Evolutionary conservation across 2,113 vertebrate species (phyloP), one percentile per base, ranked within the genome.

Genomic region (Antechinus flavipes): DNA sequence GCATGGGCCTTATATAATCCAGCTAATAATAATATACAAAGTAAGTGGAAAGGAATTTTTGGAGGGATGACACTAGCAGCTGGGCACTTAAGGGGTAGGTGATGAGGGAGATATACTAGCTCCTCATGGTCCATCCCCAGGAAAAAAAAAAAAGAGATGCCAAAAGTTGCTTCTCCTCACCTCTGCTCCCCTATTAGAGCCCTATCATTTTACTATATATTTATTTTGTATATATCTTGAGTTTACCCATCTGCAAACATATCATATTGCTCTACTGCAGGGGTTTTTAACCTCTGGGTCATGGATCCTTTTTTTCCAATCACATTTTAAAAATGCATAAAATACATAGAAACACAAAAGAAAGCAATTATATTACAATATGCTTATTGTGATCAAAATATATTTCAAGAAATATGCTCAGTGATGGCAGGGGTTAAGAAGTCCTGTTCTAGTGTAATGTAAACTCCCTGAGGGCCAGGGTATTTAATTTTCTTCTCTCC

Each of bases 41-140:
- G 35, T 84, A 84, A 84, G 68, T 84, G 6, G 68, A 84, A 84
- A 84, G 68, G 68, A 84, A 84, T 84, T 84, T 84, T n/a, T 84
- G 68, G 68, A 84, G 68, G 68, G 68, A 84, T n/a, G n/a, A 84
- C 68, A 84, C 68, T 84, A 84, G 68, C 68, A 84, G 68, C 68
- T 84, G 68, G 68, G 19, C 16, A 84, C 16, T 84, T 84, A 84
- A 22, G 35, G 68, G 35, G n/a, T 84, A 68, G n/a, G 68, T 84
- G 68, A 84, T 84, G 68, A 84, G n/a, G 68, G 68, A 84, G 19
- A 84, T 84, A n/a, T 42, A 84, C n/a, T 84, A 42, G n/a, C n/a
- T 84, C n/a, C 19, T 84, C n/a, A 84, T 84, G 68, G 68, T 84
- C 68, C 68, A 42, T 84, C n/a, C 68, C n/a, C 35, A 84, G 16